phyloP scores from a whole-genome alignment of 2,888 invertebrate species.

The Miltochrista miniata region DNA sequence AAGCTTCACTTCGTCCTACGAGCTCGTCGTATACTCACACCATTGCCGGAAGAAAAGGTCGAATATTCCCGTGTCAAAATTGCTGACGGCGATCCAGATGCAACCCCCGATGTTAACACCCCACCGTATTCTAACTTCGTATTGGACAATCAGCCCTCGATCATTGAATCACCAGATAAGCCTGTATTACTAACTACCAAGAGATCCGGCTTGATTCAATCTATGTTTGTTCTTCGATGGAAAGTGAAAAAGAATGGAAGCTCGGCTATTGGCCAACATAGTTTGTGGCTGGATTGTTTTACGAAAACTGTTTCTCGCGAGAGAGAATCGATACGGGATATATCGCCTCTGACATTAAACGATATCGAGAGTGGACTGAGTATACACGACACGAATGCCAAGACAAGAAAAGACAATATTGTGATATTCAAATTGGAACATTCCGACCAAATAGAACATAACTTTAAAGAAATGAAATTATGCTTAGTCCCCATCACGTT shows the following conservation, averaged over 20 bases:
- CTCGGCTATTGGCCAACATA: constrained; percentile 87
- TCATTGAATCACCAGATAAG: constrained; percentile 51
- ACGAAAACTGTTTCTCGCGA: constrained; percentile 80
- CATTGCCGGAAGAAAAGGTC: constrained; percentile 51
- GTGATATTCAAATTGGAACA: constrained; percentile 85
- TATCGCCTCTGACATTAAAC: constrained; percentile 66
- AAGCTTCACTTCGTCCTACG: constrained; percentile 68
- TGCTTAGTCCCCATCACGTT: constrained; percentile 88
- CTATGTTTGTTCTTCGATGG: constrained; percentile 81
- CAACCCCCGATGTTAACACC: constrained; percentile 44
- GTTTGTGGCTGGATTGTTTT: constrained; percentile 85
- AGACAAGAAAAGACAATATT: constrained; percentile 72
- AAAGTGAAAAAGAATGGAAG: constrained; percentile 80
- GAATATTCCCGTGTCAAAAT: constrained; percentile 64
- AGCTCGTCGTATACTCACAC: constrained; percentile 54
- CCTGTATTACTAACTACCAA: constrained; percentile 34
- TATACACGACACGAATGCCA: constrained; percentile 47
- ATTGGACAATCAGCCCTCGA: constrained; percentile 52
- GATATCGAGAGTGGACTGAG: constrained; percentile 55
- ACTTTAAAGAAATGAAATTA: constrained; percentile 84
- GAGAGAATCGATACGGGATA: constrained; percentile 52
- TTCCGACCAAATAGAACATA: constrained; percentile 83
- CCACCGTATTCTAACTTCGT: constrained; percentile 65
- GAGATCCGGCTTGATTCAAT: constrained; percentile 63
- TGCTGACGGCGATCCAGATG: constrained; percentile 48